A percentile compares a stretch with the other conserved stretches of the same genome.
phyloP scores from a whole-genome alignment of 2,113 vertebrate species.

The Myrmecophaga tridactyla region DNA sequence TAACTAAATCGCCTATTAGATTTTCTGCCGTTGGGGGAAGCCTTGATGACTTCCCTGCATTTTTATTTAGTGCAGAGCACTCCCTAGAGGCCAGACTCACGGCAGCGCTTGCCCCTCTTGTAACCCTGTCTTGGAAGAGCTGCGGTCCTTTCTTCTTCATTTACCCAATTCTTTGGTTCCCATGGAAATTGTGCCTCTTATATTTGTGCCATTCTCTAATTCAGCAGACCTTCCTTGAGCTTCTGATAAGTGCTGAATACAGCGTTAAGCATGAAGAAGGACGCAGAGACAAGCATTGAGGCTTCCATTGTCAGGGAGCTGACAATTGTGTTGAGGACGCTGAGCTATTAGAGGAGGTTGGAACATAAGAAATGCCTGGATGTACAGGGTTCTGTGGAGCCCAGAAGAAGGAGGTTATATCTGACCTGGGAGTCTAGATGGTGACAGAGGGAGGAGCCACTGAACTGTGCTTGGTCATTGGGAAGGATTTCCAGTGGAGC shows the following conservation, averaged over 20 bases:
- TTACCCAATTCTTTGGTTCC: not conserved
- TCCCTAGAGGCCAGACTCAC: not conserved
- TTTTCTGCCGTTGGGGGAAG: not conserved
- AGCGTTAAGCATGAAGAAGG: not conserved
- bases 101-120: not conserved
- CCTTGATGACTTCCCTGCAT: not conserved
- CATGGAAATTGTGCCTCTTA: fast-evolving
- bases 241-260: not conserved
- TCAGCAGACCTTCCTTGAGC: not conserved
- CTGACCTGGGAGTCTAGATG: fast-evolving
- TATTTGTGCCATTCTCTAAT: fast-evolving
- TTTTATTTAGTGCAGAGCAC: not conserved
- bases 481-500: not conserved
- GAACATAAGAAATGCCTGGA: too few relatives aligned
- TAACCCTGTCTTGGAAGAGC: not conserved
- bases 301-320: not conserved
- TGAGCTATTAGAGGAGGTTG: not conserved
- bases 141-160: not conserved
- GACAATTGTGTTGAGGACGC: not conserved
- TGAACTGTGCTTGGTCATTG: not conserved
- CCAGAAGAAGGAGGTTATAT: not conserved
- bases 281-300: fast-evolving
- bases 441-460: not conserved
- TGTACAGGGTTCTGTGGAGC: not conserved
- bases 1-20: not conserved